These are phyloP conservation scores for Luehdorfia chinensis DNA, from an alignment of 1,140 invertebrate species.

Conservation along the genomic window DNA sequence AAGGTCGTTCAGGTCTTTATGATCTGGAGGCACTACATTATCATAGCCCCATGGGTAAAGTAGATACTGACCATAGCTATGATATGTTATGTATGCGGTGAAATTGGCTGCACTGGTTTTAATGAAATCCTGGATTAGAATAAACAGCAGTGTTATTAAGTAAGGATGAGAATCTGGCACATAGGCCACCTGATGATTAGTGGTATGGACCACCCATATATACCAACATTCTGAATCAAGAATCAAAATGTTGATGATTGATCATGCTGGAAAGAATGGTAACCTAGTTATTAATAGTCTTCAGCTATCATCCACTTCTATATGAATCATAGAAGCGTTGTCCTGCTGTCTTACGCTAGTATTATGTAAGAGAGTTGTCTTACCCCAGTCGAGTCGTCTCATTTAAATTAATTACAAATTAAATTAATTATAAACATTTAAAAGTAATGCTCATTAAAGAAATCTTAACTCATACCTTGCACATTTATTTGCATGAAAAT, in stretches of 20 bases:
- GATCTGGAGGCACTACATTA: slow-evolving; percentile 81
- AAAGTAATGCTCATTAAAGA: no score
- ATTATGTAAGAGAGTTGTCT: no score
- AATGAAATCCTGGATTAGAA: slow-evolving; percentile 77
- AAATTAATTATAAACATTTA: no score
- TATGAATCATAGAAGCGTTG: no score
- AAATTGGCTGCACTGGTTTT: slow-evolving; percentile 74
- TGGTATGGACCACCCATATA: background rate
- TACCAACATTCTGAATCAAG: background rate
- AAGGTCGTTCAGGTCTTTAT: slow-evolving; percentile 83
- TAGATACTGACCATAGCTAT: slow-evolving; percentile 93
- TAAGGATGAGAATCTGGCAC: background rate
- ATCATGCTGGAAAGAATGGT: background rate
- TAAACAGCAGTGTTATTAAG: slow-evolving; percentile 12
- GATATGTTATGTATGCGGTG: slow-evolving; percentile 89
- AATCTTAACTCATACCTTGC: no score
- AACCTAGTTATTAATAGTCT: no score
- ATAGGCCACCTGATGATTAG: background rate
- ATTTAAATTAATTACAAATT: no score
- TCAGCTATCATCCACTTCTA: no score
- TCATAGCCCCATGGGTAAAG: slow-evolving; percentile 92
- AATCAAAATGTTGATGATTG: no score
- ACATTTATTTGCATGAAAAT: no score
- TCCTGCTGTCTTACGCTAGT: no score
- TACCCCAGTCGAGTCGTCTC: no score